Evolutionary conservation across 2,797 vertebrate genomes (phyloP), one percentile per base, ranked within the genome.

Genomic region (Toxotes lorentzi): DNA sequence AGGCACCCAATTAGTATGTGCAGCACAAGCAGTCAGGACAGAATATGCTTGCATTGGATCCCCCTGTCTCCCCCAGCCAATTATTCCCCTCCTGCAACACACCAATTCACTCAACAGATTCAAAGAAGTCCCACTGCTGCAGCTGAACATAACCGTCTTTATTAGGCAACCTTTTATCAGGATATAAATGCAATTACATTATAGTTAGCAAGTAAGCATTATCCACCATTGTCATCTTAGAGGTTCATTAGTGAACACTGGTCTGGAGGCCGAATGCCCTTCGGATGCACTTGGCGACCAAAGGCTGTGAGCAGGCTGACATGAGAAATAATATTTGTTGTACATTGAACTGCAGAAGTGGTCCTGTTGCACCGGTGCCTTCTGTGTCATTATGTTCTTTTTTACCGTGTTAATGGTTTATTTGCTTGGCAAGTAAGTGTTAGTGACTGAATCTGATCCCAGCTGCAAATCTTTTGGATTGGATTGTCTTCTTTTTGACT

Each of bases 1-100:
- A 93, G 77, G 74, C 41, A 23, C 40, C 92, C 91, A 93, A 94
- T 94, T 93, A 94, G 91, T 86, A 85, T 91, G 89, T 86, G 87
- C 86, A 83, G 90, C 88, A 90, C 84, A 81, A 75, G 85, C 88
- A 73, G 82, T 60, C 63, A 51, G 83, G 86, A 84, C 89, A 82
- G 75, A 88, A 84, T 70, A 75, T 51, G 79, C 86, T 82, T 48
- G 70, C 86, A 61, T 30, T 64, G 84, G 87, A 78, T 86, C 84
- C 75, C 81, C 88, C 77, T 10, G 66, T 76, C 82, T 90, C 88
- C 90, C 85, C 73, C 54, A 79, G 87, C 88, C 89, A 93, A 93
- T 93, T 92, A 93, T 90, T 85, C 81, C 81, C 77, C 61, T 72
- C 70, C 82, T 88, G 88, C 81, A 87, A 76, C 73, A 81, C 82